Base-by-base conservation (phyloP, 2,113 vertebrate genomes). In the Heterotis niloticus region DNA sequence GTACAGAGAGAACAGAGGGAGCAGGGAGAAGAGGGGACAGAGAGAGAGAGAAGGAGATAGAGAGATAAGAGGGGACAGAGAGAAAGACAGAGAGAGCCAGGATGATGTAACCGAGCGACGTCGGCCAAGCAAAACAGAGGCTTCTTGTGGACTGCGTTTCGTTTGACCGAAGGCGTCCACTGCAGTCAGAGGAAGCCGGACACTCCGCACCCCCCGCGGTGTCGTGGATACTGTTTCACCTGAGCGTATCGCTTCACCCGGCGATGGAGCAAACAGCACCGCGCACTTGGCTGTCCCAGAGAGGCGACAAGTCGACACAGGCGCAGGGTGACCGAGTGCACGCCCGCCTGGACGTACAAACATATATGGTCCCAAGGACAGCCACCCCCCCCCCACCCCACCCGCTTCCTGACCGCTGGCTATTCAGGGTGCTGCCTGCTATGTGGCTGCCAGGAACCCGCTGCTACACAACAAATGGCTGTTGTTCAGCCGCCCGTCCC, bases 221-320 rank as follows among this genome's bases (percentile, higher is more conserved):
- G 57, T 24, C 71, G 54, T 54, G 54, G 70, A 80, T 67, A 71
- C 60, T 68, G 20, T 79, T 56, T 79, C 78, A 66, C 54, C 76
- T 68, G 20, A 18, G 54, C 60, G 20, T 75, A 34, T 54, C 71
- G 67, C 64, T 44, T 54, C 75, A 65, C 68, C 59, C 24, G 24
- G 28, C 34, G 28, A 76, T 5, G 28, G 59, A 60, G 11, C 23
- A 26, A 81, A 69, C 23, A 17, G 56, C 62, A 64, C 28, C 10
- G 68, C 18, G 13, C 16, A 69, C 54, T 68, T 54, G 9, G 16
- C 57, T 54, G 54, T 51, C 64, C 44, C 28, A 12, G 14, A 5
- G 64, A 67, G 13, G 51, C 34, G 20, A 67, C 12, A 44, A 54
- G 66, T 67, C 66, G 62, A 77, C 20, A 64, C 0, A 57, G 71